Percentiles rank a stretch among this genome's conserved stretches.
These are phyloP conservation scores for Tricholauxania praeusta DNA, from an alignment of 2,888 invertebrate species.

Conservation along the genomic window DNA sequence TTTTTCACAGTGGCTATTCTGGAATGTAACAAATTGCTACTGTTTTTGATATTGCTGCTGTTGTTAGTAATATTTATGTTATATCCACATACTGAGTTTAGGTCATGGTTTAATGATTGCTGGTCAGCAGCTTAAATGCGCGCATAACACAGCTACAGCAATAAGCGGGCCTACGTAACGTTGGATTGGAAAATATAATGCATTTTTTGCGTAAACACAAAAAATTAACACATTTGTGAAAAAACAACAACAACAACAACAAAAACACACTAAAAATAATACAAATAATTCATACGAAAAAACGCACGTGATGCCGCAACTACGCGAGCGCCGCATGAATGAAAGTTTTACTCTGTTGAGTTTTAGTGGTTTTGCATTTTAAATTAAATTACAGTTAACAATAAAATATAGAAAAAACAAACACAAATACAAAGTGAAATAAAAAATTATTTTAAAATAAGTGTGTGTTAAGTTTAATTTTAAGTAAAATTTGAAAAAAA, in stretches of 20 bases:
- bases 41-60: slow-evolving; percentile 26
- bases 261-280: not conserved
- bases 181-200: not conserved
- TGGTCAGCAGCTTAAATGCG: not conserved
- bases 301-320: slow-evolving; percentile 27
- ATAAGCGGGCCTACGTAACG: not conserved
- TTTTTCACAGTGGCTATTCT: not conserved
- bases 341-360: slow-evolving; percentile 4
- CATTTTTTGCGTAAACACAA: not conserved
- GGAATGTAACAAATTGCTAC: not conserved
- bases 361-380: not conserved
- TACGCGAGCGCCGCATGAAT: not conserved
- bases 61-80: not conserved
- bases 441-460: slow-evolving; percentile 19
- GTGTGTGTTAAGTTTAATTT: too few species aligned
- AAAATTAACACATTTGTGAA: not conserved
- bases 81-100: not conserved
- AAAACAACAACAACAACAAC: not conserved
- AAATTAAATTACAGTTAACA: not conserved
- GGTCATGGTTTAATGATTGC: slow-evolving; percentile 26
- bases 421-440: slow-evolving; percentile 17
- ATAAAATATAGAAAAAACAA: slow-evolving; percentile 3
- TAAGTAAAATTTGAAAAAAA: slow-evolving; percentile 13
- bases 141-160: not conserved
- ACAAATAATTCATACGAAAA: not conserved